Base-by-base conservation (phyloP, 2,888 invertebrate species). In the Drosophila tripunctata region DNA sequence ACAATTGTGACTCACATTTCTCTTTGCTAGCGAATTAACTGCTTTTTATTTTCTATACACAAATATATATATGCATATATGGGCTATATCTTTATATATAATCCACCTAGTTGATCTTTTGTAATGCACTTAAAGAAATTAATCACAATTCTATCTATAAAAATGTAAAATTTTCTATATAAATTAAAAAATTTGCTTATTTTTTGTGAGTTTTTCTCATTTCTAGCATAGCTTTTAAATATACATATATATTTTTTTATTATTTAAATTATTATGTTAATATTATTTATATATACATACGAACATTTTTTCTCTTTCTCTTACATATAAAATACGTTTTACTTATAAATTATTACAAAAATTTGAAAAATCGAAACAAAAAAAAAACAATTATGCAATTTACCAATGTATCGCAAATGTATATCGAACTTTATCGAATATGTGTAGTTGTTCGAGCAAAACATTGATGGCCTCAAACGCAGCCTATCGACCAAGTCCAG, bases 401-500 rank as follows among this genome's bases (percentile, higher is more conserved):
- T 10, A 12, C 35, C 14, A 38, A 27, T 51, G 5, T 45, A 17
- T 36, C 52, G 69, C 90, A 71, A 77, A 62, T 61, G 12, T 31
- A 22, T 22, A 12, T 45, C 8, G 8, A 27, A 40, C n/a, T 30
- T n/a, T 43, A 58, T 61, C 47, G 35, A 45, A 38, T 15, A 44
- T 38, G 72, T 35, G 22, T 71, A 96, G 95, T 93, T 96, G 89
- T 96, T 96, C 95, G 96, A 96, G 93, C 96, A 96, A 93, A 96
- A 96, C 92, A 96, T 96, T 93, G 94, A 94, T 91, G 95, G 96
- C 90, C 93, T 96, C 92, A 96, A 96, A 93, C 94, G 94, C 92
- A 95, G 95, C 88, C 93, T 96, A 81, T 95, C 96, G 84, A 93
- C 93, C 89, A 93, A 94, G 92, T 94, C 96, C 91, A 93, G 95